A percentile compares a stretch with the other conserved stretches of the same genome.
These are phyloP conservation scores for Microctenopoma steveboyesi DNA, from an alignment of 2,797 vertebrate genomes.

Conservation along the genomic window DNA sequence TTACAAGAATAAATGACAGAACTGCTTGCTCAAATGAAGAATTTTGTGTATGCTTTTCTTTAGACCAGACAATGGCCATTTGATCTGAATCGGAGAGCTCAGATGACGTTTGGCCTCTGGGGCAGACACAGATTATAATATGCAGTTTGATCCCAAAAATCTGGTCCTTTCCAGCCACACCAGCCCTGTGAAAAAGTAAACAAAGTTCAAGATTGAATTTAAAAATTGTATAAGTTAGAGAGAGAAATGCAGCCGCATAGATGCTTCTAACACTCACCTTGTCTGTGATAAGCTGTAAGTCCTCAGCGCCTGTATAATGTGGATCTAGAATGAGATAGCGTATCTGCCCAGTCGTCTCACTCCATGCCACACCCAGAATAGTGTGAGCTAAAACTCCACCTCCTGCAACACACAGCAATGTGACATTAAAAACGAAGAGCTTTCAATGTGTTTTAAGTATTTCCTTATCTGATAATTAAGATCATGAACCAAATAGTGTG, in stretches of 20 bases:
- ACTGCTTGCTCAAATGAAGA: not conserved
- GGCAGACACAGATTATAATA: conserved; percentile 98
- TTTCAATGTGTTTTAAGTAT: not conserved
- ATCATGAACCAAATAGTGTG: too few relatives aligned
- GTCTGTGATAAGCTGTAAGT: conserved; percentile 90
- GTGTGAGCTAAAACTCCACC: conserved; percentile 96
- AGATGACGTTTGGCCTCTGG: conserved; percentile 89
- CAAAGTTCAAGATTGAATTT: conserved; percentile 6
- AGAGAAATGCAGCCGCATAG: not conserved
- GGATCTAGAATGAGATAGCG: conserved; percentile 95
- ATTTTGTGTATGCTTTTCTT: too few relatives aligned
- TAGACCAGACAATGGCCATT: too few relatives aligned
- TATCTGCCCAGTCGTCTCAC: conserved; percentile 91
- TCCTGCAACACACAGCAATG: conserved; percentile 76
- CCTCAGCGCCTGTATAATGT: conserved; percentile 96
- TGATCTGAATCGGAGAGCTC: conserved; percentile 50
- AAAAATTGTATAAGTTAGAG: not conserved
- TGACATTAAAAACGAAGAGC: not conserved
- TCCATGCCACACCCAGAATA: conserved; percentile 94
- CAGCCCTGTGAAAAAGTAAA: conserved; percentile 85
- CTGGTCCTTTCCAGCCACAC: conserved; percentile 96
- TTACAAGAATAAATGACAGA: not conserved
- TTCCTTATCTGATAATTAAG: not conserved
- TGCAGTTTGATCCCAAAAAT: conserved; percentile 95
- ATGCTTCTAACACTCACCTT: conserved; percentile 82